These are phyloP conservation scores for Glossosoma conforme DNA, from an alignment of 1,140 invertebrate species.

Conservation along the genomic window DNA sequence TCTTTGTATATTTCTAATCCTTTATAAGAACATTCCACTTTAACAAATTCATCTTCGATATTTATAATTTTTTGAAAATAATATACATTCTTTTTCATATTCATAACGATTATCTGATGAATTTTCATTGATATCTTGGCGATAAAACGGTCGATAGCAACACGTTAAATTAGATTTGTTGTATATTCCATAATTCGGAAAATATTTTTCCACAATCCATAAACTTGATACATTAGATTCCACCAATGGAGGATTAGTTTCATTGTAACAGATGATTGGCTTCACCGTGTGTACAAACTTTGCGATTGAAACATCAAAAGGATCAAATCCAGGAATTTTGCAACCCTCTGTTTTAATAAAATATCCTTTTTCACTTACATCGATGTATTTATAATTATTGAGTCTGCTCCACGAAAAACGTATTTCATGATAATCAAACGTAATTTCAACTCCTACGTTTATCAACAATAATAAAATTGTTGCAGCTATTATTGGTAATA, in stretches of 20 bases:
- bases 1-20: conserved; percentile 56
- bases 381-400: conserved; percentile 23
- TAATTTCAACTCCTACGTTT: conserved; percentile 23
- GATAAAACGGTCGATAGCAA: conserved; percentile 58
- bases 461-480: conserved; percentile 21
- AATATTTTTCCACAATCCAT: conserved; percentile 41
- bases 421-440: conserved; percentile 27
- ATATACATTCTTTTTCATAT: conserved; percentile 43
- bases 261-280: conserved; percentile 37
- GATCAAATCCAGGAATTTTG: conserved; percentile 70
- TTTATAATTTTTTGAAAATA: conserved; percentile 39
- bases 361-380: conserved; percentile 36
- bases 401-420: conserved; percentile 23
- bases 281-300: conserved; percentile 42
- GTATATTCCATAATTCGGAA: conserved; percentile 53
- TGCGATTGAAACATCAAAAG: conserved; percentile 57
- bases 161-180: conserved; percentile 48
- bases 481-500: conserved; percentile 14
- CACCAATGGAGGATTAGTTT: conserved; percentile 48
- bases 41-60: conserved; percentile 57
- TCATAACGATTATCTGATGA: conserved; percentile 42
- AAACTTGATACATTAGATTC: conserved; percentile 61
- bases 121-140: conserved; percentile 43
- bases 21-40: conserved; percentile 53
- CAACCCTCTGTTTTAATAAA: conserved; percentile 72